A percentile compares a stretch with the other conserved stretches of the same genome.
Conservation (phyloP, 2,797 vertebrate species). For the Clamator glandarius region DNA sequence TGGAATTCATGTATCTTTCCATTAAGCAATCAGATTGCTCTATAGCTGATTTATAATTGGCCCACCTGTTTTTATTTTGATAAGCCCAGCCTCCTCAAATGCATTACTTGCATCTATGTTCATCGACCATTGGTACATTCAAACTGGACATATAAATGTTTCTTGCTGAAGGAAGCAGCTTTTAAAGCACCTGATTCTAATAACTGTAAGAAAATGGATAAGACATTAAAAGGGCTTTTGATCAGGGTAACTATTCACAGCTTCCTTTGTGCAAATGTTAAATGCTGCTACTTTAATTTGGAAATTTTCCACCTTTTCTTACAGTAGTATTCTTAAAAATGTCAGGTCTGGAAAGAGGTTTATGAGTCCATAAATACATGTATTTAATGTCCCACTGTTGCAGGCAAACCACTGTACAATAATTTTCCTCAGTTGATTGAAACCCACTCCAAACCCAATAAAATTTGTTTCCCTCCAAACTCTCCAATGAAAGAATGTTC, state of each 20-base stretch:
- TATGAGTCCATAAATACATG: background rate
- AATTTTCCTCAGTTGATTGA: background rate
- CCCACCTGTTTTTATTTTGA: background rate
- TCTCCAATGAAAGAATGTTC: background rate
- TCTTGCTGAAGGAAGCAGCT: slow-evolving; percentile 27
- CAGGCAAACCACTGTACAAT: background rate
- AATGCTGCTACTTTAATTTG: background rate
- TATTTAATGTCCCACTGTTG: background rate
- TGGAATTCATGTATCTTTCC: background rate
- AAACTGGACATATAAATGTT: background rate
- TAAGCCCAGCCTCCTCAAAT: background rate
- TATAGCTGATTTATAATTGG: background rate
- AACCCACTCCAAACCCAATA: background rate
- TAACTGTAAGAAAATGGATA: background rate
- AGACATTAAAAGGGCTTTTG: background rate
- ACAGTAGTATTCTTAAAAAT: background rate
- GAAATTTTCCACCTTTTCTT: background rate
- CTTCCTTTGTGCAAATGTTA: background rate
- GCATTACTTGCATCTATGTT: background rate
- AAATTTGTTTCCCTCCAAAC: background rate
- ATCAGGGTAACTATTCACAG: background rate
- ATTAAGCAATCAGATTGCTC: slow-evolving; percentile 2
- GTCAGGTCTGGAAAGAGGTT: background rate
- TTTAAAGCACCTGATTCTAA: background rate
- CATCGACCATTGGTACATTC: background rate